A percentile compares a stretch with the other conserved stretches of the same genome.
phyloP scores from a whole-genome alignment of 2,888 invertebrate genomes.

The Protophormia terraenovae region DNA sequence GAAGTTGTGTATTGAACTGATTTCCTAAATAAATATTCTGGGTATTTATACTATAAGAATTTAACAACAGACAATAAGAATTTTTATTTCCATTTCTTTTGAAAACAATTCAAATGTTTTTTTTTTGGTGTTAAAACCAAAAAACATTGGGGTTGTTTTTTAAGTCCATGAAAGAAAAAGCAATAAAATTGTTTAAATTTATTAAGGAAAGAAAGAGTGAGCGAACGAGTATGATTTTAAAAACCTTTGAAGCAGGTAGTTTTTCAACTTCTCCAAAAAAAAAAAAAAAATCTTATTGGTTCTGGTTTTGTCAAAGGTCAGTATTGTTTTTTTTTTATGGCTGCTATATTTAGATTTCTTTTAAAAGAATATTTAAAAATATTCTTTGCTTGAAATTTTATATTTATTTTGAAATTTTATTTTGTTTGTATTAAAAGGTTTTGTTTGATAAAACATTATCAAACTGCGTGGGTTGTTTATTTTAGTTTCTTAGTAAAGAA shows the following conservation, averaged over 20 bases:
- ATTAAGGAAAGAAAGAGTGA: background rate
- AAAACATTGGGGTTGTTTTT: constrained; percentile 56
- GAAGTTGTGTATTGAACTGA: constrained; percentile 52
- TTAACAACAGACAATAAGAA: background rate
- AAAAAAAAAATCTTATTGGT: constrained; percentile 39
- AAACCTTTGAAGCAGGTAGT: constrained; percentile 47
- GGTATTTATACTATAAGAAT: constrained; percentile 56
- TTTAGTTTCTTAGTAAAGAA: background rate
- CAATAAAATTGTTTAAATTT: background rate
- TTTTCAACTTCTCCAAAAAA: too few species aligned
- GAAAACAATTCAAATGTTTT: constrained; percentile 44
- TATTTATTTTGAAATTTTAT: background rate
- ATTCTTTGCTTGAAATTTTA: background rate
- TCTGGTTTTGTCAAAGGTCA: constrained; percentile 58
- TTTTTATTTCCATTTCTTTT: background rate
- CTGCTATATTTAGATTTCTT: background rate
- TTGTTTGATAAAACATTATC: background rate
- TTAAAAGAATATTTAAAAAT: background rate
- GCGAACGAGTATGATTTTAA: background rate
- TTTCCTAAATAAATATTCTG: constrained; percentile 22
- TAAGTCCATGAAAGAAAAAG: background rate
- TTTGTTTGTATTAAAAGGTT: background rate
- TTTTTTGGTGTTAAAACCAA: too few species aligned
- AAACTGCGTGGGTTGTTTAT: constrained; percentile 37
- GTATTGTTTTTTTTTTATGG: constrained; percentile 22